Evolutionary conservation across 2,888 invertebrate species (phyloP).

Genomic region (Orthonevra nobilis): DNA sequence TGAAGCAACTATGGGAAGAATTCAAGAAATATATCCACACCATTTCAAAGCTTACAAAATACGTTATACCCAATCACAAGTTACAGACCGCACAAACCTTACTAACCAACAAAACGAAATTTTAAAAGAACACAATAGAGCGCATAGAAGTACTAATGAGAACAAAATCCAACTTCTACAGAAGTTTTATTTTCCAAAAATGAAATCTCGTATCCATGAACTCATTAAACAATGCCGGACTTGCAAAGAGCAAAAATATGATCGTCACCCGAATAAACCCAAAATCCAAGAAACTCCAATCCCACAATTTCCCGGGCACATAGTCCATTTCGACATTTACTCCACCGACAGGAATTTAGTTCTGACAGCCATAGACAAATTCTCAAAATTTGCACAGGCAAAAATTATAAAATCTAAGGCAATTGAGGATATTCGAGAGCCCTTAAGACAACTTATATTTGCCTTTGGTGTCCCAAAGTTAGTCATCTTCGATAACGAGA

Average conservation of each 20-base stretch:
- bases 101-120: too few relatives aligned
- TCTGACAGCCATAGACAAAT: constrained; percentile 11
- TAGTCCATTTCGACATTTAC: constrained; percentile 28
- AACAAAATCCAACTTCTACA: constrained; percentile 9
- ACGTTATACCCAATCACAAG: neutral
- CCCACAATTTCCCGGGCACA: constrained; percentile 20
- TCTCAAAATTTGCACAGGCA: constrained; percentile 18
- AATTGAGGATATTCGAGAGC: neutral
- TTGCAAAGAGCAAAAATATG: too few relatives aligned
- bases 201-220: too few relatives aligned
- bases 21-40: too few relatives aligned
- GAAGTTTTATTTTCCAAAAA: constrained; percentile 15
- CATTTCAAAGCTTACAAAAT: neutral
- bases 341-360: constrained; percentile 1
- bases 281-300: constrained; percentile 28
- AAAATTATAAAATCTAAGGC: too few relatives aligned
- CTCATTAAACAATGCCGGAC: too few relatives aligned
- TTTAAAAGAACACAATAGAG: constrained; percentile 26
- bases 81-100: neutral
- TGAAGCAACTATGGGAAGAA: constrained; percentile 2
- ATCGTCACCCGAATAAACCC: constrained; percentile 21
- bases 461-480: constrained; percentile 20
- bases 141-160: constrained; percentile 9
- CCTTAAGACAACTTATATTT: constrained; percentile 22
- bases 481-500: constrained; percentile 4